These are phyloP conservation scores for Xylota segnis DNA, from an alignment of 2,888 invertebrate species.

Conservation along the genomic window DNA sequence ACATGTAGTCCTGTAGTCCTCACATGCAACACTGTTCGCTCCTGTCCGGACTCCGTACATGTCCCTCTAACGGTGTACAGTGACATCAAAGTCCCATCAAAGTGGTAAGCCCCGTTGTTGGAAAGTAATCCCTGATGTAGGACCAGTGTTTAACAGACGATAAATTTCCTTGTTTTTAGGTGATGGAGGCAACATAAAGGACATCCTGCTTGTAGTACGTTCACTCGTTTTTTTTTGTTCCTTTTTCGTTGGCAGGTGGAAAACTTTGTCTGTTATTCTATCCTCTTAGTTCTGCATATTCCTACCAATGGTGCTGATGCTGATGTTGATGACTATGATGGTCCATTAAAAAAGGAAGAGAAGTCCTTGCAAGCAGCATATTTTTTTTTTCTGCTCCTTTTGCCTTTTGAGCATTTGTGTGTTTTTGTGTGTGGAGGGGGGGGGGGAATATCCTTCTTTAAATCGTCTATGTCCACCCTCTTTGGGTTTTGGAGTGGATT, in stretches of 20 bases:
- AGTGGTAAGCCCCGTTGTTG: constrained; percentile 65
- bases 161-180: constrained; percentile 76
- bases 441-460: constrained; percentile 39
- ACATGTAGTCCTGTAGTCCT: constrained; percentile 26
- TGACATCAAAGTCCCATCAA: constrained; percentile 72
- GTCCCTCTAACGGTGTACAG: constrained; percentile 46
- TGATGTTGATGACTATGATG: constrained; percentile 60
- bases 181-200: constrained; percentile 71
- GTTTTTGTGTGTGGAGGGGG: constrained; percentile 22
- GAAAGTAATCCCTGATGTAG: constrained; percentile 74
- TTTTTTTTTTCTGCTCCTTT: constrained; percentile 2
- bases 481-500: constrained; percentile 43
- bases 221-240: constrained; percentile 19
- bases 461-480: constrained; percentile 45
- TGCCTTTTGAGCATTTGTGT: constrained; percentile 2
- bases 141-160: constrained; percentile 73
- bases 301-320: constrained; percentile 44
- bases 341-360: constrained; percentile 27
- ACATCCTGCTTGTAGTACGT: constrained; percentile 56
- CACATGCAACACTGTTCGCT: constrained; percentile 17
- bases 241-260: constrained; percentile 55
- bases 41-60: constrained; percentile 26
- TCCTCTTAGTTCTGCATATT: constrained; percentile 53
- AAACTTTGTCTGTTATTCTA: constrained; percentile 45
- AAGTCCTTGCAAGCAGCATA: constrained; percentile 11